Conservation (phyloP, 2,797 vertebrate genomes). For the Sebastes iracundus region DNA sequence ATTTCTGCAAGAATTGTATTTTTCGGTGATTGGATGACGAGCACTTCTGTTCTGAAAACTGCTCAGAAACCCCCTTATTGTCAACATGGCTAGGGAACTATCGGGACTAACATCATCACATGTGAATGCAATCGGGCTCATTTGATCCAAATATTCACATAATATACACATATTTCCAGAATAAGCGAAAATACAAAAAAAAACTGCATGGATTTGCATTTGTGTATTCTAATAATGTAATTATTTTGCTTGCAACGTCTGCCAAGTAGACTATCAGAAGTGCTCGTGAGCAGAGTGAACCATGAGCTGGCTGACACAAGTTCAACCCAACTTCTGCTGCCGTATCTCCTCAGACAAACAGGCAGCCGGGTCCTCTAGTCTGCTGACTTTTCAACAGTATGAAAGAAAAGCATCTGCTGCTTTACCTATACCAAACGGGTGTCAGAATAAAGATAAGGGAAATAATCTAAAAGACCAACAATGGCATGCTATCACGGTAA, state of each 20-base stretch:
- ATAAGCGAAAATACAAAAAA: no score
- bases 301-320: conserved; percentile 34
- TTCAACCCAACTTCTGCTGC: conserved; percentile 66
- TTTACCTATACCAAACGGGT: conserved; percentile 4
- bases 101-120: no score
- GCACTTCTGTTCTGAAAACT: no score
- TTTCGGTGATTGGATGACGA: no score
- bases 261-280: not conserved
- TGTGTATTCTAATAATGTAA: not conserved
- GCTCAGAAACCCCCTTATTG: no score
- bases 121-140: no score
- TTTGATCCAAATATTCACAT: no score
- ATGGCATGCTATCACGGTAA: conserved; percentile 22
- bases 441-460: conserved; percentile 22
- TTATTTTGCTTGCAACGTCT: not conserved
- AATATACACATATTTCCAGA: no score
- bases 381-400: not conserved
- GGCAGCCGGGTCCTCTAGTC: not conserved
- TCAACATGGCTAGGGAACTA: no score
- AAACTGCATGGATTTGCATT: not conserved
- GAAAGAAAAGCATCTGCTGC: conserved; percentile 11
- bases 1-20: no score
- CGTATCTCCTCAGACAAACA: conserved; percentile 12
- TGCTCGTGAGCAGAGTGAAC: conserved; percentile 10
- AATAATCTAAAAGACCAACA: conserved; percentile 40